Conservation (phyloP, 2,113 vertebrate species). For the Aviceda subcristata region DNA sequence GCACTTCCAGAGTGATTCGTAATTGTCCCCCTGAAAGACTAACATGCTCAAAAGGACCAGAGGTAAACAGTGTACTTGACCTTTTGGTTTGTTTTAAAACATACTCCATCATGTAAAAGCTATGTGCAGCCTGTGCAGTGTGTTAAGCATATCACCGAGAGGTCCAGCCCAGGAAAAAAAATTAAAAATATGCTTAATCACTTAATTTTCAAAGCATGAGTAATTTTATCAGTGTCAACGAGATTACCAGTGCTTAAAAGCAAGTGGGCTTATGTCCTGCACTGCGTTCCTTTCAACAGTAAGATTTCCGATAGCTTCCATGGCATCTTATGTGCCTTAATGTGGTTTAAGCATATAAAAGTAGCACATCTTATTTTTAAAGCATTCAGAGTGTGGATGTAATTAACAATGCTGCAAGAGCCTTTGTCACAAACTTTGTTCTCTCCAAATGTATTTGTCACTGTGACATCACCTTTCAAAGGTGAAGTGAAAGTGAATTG, state of each 20-base stretch:
- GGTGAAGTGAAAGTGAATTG: conserved; percentile 25
- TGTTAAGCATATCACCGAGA: neutral
- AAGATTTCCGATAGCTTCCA: neutral
- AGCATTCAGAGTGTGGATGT: neutral
- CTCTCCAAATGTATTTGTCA: neutral
- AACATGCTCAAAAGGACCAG: neutral
- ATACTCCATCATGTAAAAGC: neutral
- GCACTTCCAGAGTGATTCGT: neutral
- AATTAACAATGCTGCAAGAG: neutral
- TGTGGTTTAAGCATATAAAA: neutral
- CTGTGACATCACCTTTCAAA: neutral
- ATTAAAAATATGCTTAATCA: neutral
- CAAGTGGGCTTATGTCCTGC: neutral
- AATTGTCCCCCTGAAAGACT: neutral
- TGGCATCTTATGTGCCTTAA: neutral
- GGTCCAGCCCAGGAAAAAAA: neutral
- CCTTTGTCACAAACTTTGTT: neutral
- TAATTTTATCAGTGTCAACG: neutral
- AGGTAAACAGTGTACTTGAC: neutral
- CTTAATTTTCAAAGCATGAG: neutral
- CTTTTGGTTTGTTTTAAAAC: neutral
- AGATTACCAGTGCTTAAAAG: neutral
- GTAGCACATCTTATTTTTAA: neutral
- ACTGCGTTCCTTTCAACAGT: neutral
- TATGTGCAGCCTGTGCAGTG: neutral